These are phyloP conservation scores for Platynereis dumerilii DNA, from an alignment of 2,888 invertebrate genomes.

Conservation along the genomic window DNA sequence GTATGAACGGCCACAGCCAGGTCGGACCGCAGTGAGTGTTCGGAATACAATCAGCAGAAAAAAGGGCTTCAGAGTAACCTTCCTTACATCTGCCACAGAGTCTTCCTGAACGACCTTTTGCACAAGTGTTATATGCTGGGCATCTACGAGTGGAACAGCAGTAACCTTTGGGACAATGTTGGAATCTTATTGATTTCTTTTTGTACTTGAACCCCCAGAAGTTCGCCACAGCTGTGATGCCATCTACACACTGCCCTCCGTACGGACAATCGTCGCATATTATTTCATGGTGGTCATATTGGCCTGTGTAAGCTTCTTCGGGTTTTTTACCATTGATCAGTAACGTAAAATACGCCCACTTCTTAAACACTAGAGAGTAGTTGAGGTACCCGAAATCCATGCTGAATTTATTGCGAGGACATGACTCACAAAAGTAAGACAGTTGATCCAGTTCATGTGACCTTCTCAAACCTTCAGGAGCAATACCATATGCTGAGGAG, in stretches of 20 bases:
- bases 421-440: conserved; percentile 40
- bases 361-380: conserved; percentile 36
- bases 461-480: conserved; percentile 28
- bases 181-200: conserved; percentile 30
- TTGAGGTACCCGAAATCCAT: conserved; percentile 39
- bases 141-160: conserved; percentile 36
- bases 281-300: conserved; percentile 37
- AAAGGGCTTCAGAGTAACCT: conserved; percentile 36
- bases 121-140: conserved; percentile 29
- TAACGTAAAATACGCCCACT: conserved; percentile 36
- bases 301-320: conserved; percentile 34
- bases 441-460: conserved; percentile 37
- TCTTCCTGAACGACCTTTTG: conserved; percentile 27
- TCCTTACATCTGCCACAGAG: conserved; percentile 35
- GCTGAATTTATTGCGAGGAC: conserved; percentile 40
- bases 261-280: conserved; percentile 38
- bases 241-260: conserved; percentile 38
- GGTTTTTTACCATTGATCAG: conserved; percentile 38
- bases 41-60: conserved; percentile 33
- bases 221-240: conserved; percentile 38
- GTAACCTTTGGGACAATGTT: conserved; percentile 40
- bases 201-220: conserved; percentile 38
- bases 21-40: conserved; percentile 32
- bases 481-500: conserved; percentile 39
- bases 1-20: conserved; percentile 31